Evolutionary conservation across 2,888 invertebrate genomes (phyloP), one percentile per base, ranked within the genome.

Genomic region (Ischnus inquisitorius): DNA sequence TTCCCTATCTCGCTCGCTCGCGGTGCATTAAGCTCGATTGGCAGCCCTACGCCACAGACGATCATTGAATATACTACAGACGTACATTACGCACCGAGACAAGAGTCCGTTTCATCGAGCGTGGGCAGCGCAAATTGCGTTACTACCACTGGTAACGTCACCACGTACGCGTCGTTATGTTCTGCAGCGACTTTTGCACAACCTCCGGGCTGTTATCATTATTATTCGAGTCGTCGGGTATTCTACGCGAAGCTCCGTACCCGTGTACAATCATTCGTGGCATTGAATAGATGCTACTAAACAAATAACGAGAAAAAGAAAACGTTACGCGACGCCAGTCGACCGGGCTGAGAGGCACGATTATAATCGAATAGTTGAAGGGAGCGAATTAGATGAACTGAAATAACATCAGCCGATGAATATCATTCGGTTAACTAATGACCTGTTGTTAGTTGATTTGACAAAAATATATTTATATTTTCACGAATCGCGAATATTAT

Each of bases 61-160:
- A 74, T 74, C 74, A 74, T 80, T 62, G 80, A 80, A 83, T 77
- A 77, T 71, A 76, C 34, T 57, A 76, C 46, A 69, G 68, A 34
- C 39, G 54, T 69, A 74, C 28, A 62, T 41, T 62, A 64, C 79
- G 41, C 25, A 16, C 48, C 22, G 16, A 34, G 62, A 75, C 64
- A 39, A 65, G 54, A 51, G 43, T 68, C 75, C 57, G 71, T 79
- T 80, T 72, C 48, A 67, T 69, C 51, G 39, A 62, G 75, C 64
- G 76, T 68, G 60, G 68, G 72, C 57, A 34, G 57, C 51, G 46
- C 62, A 69, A 79, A 83, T 75, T 76, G 65, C 60, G 60, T 79
- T 69, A 79, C 69, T 41, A 83, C 68, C 57, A 46, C 64, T 71
- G 51, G 62, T 79, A 67, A 74, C 75, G 64, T 57, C 60, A 12